Evolutionary conservation across 1,140 invertebrate species (phyloP).

Genomic region (Polypedilum pembai): DNA sequence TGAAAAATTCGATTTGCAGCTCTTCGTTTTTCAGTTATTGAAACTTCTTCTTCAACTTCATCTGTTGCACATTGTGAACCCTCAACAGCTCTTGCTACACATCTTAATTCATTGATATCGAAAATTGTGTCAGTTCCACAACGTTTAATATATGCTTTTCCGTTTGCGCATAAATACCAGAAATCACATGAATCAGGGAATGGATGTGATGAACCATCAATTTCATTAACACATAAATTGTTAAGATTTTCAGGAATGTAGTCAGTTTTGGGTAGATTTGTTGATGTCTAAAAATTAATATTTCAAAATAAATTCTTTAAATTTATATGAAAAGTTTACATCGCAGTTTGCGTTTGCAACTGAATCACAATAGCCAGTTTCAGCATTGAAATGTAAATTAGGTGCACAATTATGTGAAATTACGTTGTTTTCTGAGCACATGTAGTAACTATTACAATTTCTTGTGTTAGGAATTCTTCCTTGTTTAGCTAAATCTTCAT

Average conservation of each 20-base stretch:
- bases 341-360: not conserved
- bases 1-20: no score
- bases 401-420: not conserved
- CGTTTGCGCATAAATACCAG: not conserved
- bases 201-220: not conserved
- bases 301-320: not conserved
- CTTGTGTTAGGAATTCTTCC: not conserved
- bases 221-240: not conserved
- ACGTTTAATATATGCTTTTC: not conserved
- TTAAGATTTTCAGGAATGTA: not conserved
- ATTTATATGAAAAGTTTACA: not conserved
- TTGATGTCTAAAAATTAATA: not conserved
- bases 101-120: not conserved
- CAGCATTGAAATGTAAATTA: not conserved
- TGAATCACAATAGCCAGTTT: not conserved
- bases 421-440: not conserved
- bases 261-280: not conserved
- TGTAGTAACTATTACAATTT: not conserved
- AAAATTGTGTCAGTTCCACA: not conserved
- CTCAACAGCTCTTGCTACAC: not conserved
- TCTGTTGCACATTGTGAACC: not conserved
- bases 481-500: not conserved
- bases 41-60: no score
- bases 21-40: no score
- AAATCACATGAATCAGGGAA: not conserved